phyloP scores from a whole-genome alignment of 1,140 invertebrate species.

The Drosophila pseudoobscura region DNA sequence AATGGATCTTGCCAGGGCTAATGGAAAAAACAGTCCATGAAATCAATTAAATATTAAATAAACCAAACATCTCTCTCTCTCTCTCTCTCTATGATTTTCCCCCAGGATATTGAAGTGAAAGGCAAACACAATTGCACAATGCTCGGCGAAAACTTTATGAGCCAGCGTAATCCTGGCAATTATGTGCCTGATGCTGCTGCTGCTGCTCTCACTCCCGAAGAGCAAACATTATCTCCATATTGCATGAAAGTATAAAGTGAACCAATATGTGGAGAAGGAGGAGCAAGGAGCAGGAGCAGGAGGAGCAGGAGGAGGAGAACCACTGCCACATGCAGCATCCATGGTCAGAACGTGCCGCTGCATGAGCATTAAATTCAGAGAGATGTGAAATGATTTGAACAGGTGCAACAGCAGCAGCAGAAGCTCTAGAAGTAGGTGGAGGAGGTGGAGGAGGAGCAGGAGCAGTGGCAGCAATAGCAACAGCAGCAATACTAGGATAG shows the following conservation, averaged over 20 bases:
- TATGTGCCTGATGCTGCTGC: slow-evolving; percentile 45
- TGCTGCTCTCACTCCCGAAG: background rate
- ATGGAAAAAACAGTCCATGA: slow-evolving; percentile 56
- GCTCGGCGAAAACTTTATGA: slow-evolving; percentile 62
- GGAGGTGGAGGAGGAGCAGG: background rate
- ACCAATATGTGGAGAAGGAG: slow-evolving; percentile 57
- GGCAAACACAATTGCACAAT: slow-evolving; percentile 63
- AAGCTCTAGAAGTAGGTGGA: background rate
- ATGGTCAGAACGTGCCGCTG: slow-evolving; percentile 44
- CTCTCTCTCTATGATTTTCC: background rate
- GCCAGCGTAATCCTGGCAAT: slow-evolving; percentile 70
- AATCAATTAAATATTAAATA: slow-evolving; percentile 82
- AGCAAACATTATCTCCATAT: slow-evolving; percentile 75
- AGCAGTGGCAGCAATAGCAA: background rate
- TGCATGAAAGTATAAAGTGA: slow-evolving; percentile 64
- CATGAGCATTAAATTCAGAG: slow-evolving; percentile 47
- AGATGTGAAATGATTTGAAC: slow-evolving; percentile 52
- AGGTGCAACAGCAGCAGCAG: slow-evolving; percentile 37
- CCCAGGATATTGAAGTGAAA: slow-evolving; percentile 49
- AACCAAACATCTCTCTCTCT: slow-evolving; percentile 43
- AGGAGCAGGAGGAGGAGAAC: slow-evolving; percentile 19
- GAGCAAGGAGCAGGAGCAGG: slow-evolving; percentile 9
- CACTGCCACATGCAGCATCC: slow-evolving; percentile 29
- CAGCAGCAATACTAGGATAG: background rate
- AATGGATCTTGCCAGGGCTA: background rate